Conservation (phyloP, 2,113 vertebrate genomes). For the Isichthys henryi region DNA sequence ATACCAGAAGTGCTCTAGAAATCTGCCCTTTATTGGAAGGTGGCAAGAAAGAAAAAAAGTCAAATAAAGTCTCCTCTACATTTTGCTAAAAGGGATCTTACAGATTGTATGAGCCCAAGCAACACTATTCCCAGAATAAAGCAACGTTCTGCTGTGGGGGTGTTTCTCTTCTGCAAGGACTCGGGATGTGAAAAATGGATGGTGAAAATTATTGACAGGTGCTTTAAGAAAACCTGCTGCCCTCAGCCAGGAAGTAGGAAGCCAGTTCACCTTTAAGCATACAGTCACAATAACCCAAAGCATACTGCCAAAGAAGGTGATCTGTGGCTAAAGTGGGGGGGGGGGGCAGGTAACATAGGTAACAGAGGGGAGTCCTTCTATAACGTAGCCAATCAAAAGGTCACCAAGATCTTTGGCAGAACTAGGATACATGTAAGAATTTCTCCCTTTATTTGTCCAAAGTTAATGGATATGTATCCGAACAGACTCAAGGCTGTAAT, state of each 20-base stretch:
- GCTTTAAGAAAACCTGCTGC: neutral
- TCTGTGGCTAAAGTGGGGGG: neutral
- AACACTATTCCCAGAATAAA: neutral
- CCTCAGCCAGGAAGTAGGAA: neutral
- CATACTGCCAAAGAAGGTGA: neutral
- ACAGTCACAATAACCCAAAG: neutral
- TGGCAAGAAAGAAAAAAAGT: neutral
- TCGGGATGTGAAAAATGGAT: neutral
- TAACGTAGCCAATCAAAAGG: no score
- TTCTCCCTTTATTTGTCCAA: neutral
- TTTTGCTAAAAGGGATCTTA: neutral
- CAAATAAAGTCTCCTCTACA: neutral
- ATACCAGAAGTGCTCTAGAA: neutral
- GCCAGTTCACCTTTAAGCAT: neutral
- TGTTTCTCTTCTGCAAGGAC: neutral
- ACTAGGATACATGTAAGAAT: neutral
- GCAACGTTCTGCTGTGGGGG: neutral
- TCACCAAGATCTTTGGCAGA: neutral
- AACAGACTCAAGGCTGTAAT: neutral
- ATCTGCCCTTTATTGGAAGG: neutral
- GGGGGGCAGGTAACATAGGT: neutral
- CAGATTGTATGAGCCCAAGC: neutral
- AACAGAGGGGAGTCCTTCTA: neutral
- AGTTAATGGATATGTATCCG: neutral
- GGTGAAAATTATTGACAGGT: neutral